These are phyloP conservation scores for Parnassius apollo DNA, from an alignment of 2,888 invertebrate species.

Conservation along the genomic window DNA sequence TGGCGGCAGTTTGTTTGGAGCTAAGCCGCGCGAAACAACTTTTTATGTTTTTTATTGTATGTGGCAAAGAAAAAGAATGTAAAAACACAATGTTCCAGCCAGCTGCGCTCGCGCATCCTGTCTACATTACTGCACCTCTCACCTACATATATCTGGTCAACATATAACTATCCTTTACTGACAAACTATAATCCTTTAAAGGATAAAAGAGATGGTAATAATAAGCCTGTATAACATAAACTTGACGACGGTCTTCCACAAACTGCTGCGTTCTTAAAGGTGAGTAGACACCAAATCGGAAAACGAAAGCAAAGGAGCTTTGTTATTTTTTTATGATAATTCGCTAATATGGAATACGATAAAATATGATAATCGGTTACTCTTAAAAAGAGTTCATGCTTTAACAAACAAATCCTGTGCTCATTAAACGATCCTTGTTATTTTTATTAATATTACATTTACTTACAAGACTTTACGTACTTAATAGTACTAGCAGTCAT, in stretches of 20 bases:
- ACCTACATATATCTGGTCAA: constrained; percentile 64
- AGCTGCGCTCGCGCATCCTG: constrained; percentile 79
- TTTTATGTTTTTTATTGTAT: constrained; percentile 59
- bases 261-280: constrained; percentile 56
- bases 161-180: constrained; percentile 54
- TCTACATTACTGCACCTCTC: constrained; percentile 68
- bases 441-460: too few relatives aligned
- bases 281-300: constrained; percentile 5
- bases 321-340: neutral
- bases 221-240: constrained; percentile 44
- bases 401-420: too few relatives aligned
- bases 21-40: constrained; percentile 71
- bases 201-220: constrained; percentile 53
- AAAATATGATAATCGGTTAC: too few relatives aligned
- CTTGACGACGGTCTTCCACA: constrained; percentile 72
- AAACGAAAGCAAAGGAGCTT: neutral
- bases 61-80: constrained; percentile 51
- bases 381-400: too few relatives aligned
- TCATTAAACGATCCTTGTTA: too few relatives aligned
- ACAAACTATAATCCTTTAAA: constrained; percentile 31
- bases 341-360: neutral
- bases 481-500: too few relatives aligned
- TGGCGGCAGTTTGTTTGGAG: constrained; percentile 55
- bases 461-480: neutral
- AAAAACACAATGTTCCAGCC: constrained; percentile 73